A percentile compares a stretch with the other conserved stretches of the same genome.
phyloP scores from a whole-genome alignment of 2,888 invertebrate species.

The Lordiphosa andalusiaca region DNA sequence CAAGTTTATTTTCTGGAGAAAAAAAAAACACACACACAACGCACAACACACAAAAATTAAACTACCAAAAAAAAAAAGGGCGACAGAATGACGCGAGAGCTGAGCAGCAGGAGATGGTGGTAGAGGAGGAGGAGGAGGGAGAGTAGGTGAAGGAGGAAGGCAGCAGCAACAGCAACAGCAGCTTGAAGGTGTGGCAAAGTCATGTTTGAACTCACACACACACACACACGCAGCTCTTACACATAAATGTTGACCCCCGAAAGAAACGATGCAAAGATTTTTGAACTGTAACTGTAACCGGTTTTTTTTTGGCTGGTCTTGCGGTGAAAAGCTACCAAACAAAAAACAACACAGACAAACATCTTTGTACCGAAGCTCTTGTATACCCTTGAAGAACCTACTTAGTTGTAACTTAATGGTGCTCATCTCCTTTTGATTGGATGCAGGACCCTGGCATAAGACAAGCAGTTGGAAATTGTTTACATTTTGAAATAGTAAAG shows the following conservation, averaged over 20 bases:
- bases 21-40: constrained; percentile 17
- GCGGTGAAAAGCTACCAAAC: constrained; percentile 19
- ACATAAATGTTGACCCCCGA: constrained; percentile 33
- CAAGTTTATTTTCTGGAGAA: constrained; percentile 70
- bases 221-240: not conserved
- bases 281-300: constrained; percentile 64
- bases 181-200: constrained; percentile 39
- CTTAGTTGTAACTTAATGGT: too few species aligned
- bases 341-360: constrained; percentile 1
- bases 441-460: too few species aligned
- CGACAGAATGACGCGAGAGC: constrained; percentile 51
- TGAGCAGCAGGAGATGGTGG: constrained; percentile 2
- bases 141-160: not conserved
- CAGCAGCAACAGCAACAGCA: not conserved
- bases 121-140: constrained; percentile 10
- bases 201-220: constrained; percentile 14
- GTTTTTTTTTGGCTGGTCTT: constrained; percentile 45
- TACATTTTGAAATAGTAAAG: too few species aligned
- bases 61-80: constrained; percentile 43
- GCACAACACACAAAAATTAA: constrained; percentile 33
- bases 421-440: too few species aligned
- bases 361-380: not conserved
- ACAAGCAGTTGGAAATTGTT: too few species aligned
- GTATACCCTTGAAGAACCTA: constrained; percentile 1
- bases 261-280: constrained; percentile 36